phyloP scores from a whole-genome alignment of 2,888 invertebrate species.

The Seira musarum region DNA sequence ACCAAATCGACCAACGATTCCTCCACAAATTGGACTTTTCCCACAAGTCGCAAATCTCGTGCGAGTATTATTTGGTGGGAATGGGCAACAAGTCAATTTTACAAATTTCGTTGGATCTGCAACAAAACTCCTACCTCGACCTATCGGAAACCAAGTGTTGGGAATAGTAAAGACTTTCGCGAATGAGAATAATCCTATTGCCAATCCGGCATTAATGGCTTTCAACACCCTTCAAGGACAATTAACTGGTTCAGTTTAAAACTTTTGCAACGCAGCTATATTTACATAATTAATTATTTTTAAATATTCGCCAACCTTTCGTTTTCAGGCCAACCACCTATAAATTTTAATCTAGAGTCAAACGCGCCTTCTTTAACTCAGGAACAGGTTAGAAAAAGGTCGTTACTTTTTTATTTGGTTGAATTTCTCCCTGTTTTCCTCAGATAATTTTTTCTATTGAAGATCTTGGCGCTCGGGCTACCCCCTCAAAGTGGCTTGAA shows the following conservation, averaged over 20 bases:
- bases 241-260: not conserved
- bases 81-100: slow-evolving; percentile 62
- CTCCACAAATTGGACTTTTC: slow-evolving; percentile 59
- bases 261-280: not conserved
- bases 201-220: slow-evolving; percentile 43
- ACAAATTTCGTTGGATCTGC: slow-evolving; percentile 67
- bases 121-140: slow-evolving; percentile 61
- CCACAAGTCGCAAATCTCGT: slow-evolving; percentile 67
- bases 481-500: not conserved
- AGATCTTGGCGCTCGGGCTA: not conserved
- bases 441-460: not conserved
- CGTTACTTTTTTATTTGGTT: not conserved
- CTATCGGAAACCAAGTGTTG: slow-evolving; percentile 67
- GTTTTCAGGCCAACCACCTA: slow-evolving; percentile 22
- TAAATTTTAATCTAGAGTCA: slow-evolving; percentile 15
- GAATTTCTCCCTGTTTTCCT: not conserved
- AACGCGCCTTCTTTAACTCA: not conserved
- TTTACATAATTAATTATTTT: not conserved
- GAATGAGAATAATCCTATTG: slow-evolving; percentile 29
- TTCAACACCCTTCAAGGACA: slow-evolving; percentile 25
- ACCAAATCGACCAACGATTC: slow-evolving; percentile 42
- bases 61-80: slow-evolving; percentile 68
- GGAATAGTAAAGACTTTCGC: slow-evolving; percentile 66
- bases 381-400: not conserved
- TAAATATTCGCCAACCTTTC: not conserved